Evolutionary conservation across 2,888 invertebrate species (phyloP), one percentile per base, ranked within the genome.

Genomic region (Leptogaster cylindrica): DNA sequence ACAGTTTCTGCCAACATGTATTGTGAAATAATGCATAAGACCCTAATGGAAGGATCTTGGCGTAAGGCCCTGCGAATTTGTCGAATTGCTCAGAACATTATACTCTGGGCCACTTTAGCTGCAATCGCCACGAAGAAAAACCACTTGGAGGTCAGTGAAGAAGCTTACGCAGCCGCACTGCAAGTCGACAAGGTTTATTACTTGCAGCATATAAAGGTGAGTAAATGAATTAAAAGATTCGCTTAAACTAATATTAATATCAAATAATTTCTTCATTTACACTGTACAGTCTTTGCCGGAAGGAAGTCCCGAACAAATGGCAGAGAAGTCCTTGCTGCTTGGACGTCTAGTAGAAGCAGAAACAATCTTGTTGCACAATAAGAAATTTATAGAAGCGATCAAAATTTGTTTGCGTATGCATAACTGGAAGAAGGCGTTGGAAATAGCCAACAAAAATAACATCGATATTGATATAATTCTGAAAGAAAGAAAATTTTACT

Each of bases 51-150:
- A 25, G 89, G 88, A 63, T 89, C 89, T 81, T 95, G 94, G 93
- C 88, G 89, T 68, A 90, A 91, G 74, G 94, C 94, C 2, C 83
- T 95, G 65, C 87, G 92, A 77, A 87, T 97, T 68, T 91, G 91
- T 75, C 77, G 82, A 2, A 69, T 79, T 63, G 78, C 77, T 0
- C 78, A 80, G 78, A 86, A 86, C 71, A 83, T 84, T 68, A 87
- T 87, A n/a, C 82, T 97, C 12, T 99, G 98, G 98, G 93, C 96
- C 0, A 94, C 94, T 72, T 83, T 98, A 73, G 98, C 97, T 0
- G 94, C 95, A 0, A 84, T 97, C 78, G 90, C 98, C 1, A 92
- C 93, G 67, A 90, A 93, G 72, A 88, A 90, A 70, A 90, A 91
- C 77, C 92, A 97, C 74, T 81, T 96, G 64, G 88, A 90, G 68